Conservation (phyloP, 1,140 invertebrate species). For the Grapholita molesta region DNA sequence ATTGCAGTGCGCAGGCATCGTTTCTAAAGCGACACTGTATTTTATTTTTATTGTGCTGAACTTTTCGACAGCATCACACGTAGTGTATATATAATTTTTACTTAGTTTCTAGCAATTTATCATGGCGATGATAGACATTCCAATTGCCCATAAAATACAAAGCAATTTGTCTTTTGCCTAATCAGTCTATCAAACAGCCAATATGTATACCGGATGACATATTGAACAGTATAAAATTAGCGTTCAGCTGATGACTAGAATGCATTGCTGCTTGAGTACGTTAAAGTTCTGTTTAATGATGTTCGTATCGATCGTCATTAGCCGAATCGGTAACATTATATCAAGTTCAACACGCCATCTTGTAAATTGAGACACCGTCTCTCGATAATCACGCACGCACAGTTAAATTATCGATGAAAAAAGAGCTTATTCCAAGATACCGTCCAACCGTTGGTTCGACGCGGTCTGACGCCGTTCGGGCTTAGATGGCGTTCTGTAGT, state of each 20-base stretch:
- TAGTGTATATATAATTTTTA: background rate
- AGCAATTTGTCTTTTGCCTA: background rate
- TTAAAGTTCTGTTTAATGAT: background rate
- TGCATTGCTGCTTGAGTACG: background rate
- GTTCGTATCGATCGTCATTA: background rate
- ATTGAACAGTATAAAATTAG: background rate
- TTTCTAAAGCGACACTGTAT: too few species aligned
- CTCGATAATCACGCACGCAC: background rate
- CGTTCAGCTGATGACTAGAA: background rate
- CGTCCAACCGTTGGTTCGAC: too few species aligned
- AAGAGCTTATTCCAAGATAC: background rate
- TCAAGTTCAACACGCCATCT: background rate
- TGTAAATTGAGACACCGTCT: background rate
- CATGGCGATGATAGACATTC: background rate
- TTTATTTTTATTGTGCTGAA: background rate
- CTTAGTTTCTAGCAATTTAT: background rate
- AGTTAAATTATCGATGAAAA: background rate
- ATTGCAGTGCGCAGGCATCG: too few species aligned
- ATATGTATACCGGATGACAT: background rate
- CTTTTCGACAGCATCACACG: conserved; percentile 12
- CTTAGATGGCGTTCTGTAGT: conserved; percentile 66
- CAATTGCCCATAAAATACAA: background rate
- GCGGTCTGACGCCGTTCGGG: too few species aligned
- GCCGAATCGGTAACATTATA: background rate
- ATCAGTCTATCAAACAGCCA: background rate